Percentiles rank a stretch among this genome's conserved stretches.
Conservation (phyloP, 1,140 invertebrate genomes). For the Anoplolepis gracilipes region DNA sequence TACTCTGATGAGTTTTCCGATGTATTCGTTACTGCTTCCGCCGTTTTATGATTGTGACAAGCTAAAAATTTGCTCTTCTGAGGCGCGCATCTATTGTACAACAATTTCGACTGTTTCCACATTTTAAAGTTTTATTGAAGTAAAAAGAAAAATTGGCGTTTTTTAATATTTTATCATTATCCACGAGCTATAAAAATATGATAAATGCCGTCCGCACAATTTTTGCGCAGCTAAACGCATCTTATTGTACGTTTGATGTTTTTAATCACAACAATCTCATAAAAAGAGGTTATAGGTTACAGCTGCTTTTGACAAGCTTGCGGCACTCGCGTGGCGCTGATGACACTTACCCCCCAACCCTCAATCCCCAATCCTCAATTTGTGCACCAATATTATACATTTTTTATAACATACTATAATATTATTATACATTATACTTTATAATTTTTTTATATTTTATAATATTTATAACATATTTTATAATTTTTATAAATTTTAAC, state of each 20-base stretch:
- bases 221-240: background rate
- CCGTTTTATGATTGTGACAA: constrained; percentile 41
- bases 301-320: too few relatives aligned
- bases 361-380: too few relatives aligned
- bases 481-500: too few relatives aligned
- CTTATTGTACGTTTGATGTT: background rate
- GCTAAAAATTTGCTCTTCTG: constrained; percentile 16
- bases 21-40: constrained; percentile 35
- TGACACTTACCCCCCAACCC: too few relatives aligned
- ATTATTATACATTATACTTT: too few relatives aligned
- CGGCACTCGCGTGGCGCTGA: too few relatives aligned
- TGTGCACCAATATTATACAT: too few relatives aligned
- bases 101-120: constrained; percentile 68
- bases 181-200: background rate
- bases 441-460: too few relatives aligned
- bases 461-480: too few relatives aligned
- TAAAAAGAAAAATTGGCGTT: constrained; percentile 29
- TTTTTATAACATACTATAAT: too few relatives aligned
- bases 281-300: too few relatives aligned
- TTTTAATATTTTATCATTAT: background rate
- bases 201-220: background rate
- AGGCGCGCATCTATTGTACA: constrained; percentile 55
- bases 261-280: background rate
- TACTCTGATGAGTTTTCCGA: constrained; percentile 53
- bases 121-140: constrained; percentile 52